These are phyloP conservation scores for Tholera decimalis DNA, from an alignment of 2,888 invertebrate species.

Conservation along the genomic window DNA sequence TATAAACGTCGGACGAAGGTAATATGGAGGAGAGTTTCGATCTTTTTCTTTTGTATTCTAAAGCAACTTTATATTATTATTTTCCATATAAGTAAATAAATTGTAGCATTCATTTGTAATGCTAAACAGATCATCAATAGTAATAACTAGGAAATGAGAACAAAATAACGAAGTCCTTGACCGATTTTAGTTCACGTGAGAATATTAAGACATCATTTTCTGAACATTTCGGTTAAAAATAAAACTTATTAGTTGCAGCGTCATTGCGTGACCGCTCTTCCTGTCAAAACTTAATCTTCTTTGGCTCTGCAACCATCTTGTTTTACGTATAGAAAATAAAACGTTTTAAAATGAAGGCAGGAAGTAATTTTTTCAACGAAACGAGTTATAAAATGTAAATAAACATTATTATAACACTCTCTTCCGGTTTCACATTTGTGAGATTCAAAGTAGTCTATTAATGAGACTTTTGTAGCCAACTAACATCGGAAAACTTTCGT, in stretches of 20 bases:
- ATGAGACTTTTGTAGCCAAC: neutral
- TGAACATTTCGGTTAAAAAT: constrained; percentile 13
- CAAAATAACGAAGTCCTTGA: constrained; percentile 20
- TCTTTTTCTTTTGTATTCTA: too few relatives aligned
- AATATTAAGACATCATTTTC: constrained; percentile 17
- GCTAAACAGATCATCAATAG: too few relatives aligned
- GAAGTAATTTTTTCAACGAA: neutral
- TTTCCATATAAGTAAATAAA: too few relatives aligned
- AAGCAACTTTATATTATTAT: too few relatives aligned
- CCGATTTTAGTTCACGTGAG: constrained; percentile 40
- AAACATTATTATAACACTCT: too few relatives aligned
- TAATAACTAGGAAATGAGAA: constrained; percentile 2
- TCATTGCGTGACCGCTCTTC: constrained; percentile 11
- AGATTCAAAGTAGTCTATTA: neutral
- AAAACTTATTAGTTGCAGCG: constrained; percentile 10
- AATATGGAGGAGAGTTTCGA: neutral
- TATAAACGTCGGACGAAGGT: neutral
- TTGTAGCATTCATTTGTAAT: too few relatives aligned
- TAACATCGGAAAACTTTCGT: neutral
- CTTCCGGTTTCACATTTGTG: neutral
- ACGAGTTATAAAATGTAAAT: too few relatives aligned
- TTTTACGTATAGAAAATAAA: neutral
- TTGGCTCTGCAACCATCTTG: neutral
- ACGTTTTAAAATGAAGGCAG: neutral
- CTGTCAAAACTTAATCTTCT: neutral